Conservation (phyloP, 2,113 vertebrate genomes). For the Emydocephalus ijimae region DNA sequence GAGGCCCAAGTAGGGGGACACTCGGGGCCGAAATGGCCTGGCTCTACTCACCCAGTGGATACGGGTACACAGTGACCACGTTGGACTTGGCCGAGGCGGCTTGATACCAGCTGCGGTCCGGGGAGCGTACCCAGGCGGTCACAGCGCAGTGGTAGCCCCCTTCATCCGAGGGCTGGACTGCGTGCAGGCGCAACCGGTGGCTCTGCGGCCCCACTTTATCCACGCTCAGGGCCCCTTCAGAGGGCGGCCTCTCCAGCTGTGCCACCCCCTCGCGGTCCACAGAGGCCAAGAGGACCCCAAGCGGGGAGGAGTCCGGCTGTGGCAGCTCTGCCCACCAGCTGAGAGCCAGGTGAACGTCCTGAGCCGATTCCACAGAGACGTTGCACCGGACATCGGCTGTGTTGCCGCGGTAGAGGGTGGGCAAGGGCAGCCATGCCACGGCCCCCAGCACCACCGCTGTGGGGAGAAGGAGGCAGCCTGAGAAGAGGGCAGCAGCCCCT, state of each 20-base stretch:
- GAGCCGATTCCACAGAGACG: constrained; percentile 70
- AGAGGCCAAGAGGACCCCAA: constrained; percentile 57
- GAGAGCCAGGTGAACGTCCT: constrained; percentile 69
- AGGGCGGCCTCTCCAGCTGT: constrained; percentile 41
- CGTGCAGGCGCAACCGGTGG: constrained; percentile 80
- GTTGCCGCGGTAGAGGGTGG: constrained; percentile 76
- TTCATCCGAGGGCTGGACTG: constrained; percentile 71
- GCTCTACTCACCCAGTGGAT: constrained; percentile 74
- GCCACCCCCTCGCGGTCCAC: constrained; percentile 73
- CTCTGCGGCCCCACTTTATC: constrained; percentile 72
- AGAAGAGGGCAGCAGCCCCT: not conserved
- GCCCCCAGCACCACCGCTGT: constrained; percentile 76
- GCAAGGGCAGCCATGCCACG: constrained; percentile 64
- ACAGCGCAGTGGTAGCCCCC: constrained; percentile 79
- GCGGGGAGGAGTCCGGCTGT: constrained; percentile 20
- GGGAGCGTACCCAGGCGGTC: constrained; percentile 79
- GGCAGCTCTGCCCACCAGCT: constrained; percentile 72
- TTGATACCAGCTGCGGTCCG: constrained; percentile 80
- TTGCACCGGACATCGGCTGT: constrained; percentile 81
- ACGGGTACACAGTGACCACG: constrained; percentile 78
- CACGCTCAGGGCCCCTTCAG: constrained; percentile 71
- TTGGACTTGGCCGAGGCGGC: constrained; percentile 71
- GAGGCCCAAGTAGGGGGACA: not conserved
- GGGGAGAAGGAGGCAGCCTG: not conserved
- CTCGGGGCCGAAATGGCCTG: not conserved